phyloP scores from a whole-genome alignment of 1,140 invertebrate genomes.

The Zaprionus lachaisei region DNA sequence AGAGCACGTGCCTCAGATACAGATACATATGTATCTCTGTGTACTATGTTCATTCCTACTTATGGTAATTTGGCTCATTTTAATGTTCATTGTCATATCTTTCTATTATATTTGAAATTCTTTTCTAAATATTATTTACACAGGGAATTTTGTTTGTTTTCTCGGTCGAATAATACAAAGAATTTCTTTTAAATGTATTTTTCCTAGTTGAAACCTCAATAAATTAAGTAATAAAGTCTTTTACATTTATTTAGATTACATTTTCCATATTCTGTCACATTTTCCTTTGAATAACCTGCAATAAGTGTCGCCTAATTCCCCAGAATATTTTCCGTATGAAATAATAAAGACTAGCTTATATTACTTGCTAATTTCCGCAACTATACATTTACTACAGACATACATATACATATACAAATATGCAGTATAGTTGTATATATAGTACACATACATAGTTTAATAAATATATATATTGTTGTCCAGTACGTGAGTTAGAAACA shows the following conservation, averaged over 20 bases:
- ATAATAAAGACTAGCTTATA: slow-evolving; percentile 1
- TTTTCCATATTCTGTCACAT: background rate
- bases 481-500: slow-evolving; percentile 2
- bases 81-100: too few relatives aligned
- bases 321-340: background rate
- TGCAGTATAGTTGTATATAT: background rate
- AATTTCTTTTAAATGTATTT: too few relatives aligned
- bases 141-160: background rate
- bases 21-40: background rate
- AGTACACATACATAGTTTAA: background rate
- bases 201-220: too few relatives aligned
- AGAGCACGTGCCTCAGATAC: background rate
- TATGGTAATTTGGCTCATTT: background rate
- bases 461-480: background rate
- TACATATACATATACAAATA: background rate
- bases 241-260: background rate
- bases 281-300: background rate
- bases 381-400: background rate
- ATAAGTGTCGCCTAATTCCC: background rate
- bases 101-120: too few relatives aligned
- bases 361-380: background rate
- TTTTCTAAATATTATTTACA: background rate
- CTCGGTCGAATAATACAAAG: too few relatives aligned
- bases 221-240: too few relatives aligned
- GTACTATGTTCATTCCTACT: background rate